phyloP scores from a whole-genome alignment of 2,113 vertebrate species.

The Ceyx cyanopectus region DNA sequence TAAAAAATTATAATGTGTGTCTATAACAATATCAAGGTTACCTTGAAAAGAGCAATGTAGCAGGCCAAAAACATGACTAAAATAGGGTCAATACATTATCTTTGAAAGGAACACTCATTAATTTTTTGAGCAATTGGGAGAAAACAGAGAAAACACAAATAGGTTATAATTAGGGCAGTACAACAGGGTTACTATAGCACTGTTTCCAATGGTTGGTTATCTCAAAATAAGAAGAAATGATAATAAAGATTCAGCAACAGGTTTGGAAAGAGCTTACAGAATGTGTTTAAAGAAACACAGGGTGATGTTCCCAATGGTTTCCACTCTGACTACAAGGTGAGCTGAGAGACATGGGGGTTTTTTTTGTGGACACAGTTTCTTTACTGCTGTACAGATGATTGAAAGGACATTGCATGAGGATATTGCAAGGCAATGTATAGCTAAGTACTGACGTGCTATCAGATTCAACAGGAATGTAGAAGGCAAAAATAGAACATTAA shows the following conservation, averaged over 20 bases:
- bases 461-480: not conserved
- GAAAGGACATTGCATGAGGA: not conserved
- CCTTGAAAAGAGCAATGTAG: slow-evolving; percentile 70
- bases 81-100: slow-evolving; percentile 62
- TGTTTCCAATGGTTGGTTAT: not conserved
- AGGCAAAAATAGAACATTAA: not conserved
- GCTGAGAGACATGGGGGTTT: not conserved
- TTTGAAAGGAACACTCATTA: slow-evolving; percentile 49
- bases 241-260: not conserved
- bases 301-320: not conserved
- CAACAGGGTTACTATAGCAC: slow-evolving; percentile 35
- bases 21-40: slow-evolving; percentile 80
- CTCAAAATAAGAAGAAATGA: slow-evolving; percentile 29
- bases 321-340: not conserved
- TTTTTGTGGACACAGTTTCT: not conserved
- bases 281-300: not conserved
- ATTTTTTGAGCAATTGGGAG: slow-evolving; percentile 46
- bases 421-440: not conserved
- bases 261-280: not conserved
- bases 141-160: slow-evolving; percentile 50
- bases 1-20: slow-evolving; percentile 73
- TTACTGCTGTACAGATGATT: not conserved
- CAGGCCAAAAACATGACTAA: slow-evolving; percentile 60
- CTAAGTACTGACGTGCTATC: not conserved
- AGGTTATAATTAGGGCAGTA: slow-evolving; percentile 40